A percentile compares a stretch with the other conserved stretches of the same genome.
Conservation (phyloP, 2,888 invertebrate genomes). For the Tetropium fuscum region DNA sequence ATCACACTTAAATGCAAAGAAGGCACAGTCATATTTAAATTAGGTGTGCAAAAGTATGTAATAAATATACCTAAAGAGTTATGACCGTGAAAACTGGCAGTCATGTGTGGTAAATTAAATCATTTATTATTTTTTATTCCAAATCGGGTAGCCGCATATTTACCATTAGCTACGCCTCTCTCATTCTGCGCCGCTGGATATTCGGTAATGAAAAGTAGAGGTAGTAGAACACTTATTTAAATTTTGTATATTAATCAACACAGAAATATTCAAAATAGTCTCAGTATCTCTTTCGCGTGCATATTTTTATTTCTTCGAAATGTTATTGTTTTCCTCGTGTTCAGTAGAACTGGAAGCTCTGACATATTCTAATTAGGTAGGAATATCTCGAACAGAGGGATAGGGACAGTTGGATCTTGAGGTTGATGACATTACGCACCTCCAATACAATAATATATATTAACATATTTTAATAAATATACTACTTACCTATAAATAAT, state of each 20-base stretch:
- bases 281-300: too few species aligned
- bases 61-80: constrained; percentile 54
- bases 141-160: constrained; percentile 56
- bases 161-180: constrained; percentile 48
- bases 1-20: constrained; percentile 7
- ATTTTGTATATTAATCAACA: constrained; percentile 12
- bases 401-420: too few species aligned
- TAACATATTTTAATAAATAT: too few species aligned
- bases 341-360: too few species aligned
- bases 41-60: constrained; percentile 50
- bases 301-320: too few species aligned
- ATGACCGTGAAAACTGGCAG: constrained; percentile 55
- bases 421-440: too few species aligned
- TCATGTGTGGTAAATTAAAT: constrained; percentile 54
- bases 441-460: too few species aligned
- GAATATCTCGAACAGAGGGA: too few species aligned
- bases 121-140: constrained; percentile 53
- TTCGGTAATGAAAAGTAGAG: constrained; percentile 24
- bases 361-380: too few species aligned
- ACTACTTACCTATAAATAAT: too few species aligned
- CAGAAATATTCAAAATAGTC: too few species aligned
- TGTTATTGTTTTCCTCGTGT: too few species aligned
- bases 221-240: constrained; percentile 19
- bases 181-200: constrained; percentile 28
- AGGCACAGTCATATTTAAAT: constrained; percentile 47